Percentiles rank a stretch among this genome's conserved stretches.
These are phyloP conservation scores for Phrynocephalus guinanensis DNA, from an alignment of 2,797 vertebrate genomes.

Conservation along the genomic window DNA sequence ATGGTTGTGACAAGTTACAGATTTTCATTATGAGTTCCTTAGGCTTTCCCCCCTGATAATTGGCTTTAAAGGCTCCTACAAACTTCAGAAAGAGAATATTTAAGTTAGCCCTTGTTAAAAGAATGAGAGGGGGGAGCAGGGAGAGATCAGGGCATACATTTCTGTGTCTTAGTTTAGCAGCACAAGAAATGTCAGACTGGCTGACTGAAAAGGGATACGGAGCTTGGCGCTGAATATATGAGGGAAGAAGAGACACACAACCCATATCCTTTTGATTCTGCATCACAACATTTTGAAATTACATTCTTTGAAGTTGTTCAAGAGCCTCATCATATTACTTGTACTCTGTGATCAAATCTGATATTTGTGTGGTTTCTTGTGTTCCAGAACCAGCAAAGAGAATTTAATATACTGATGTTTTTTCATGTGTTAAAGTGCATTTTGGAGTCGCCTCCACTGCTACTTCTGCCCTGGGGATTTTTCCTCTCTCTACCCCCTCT, in stretches of 20 bases:
- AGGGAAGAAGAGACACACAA: neutral
- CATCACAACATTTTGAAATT: constrained; percentile 20
- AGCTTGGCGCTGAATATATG: constrained; percentile 41
- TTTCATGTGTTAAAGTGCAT: neutral
- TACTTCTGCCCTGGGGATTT: neutral
- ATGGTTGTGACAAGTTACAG: constrained; percentile 14
- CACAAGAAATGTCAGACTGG: constrained; percentile 6
- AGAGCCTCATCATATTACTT: constrained; percentile 11
- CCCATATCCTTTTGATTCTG: neutral
- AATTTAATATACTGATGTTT: neutral
- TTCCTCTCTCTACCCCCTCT: neutral
- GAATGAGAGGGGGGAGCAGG: neutral
- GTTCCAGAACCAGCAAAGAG: neutral
- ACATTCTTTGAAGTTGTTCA: constrained; percentile 15
- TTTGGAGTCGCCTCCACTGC: neutral
- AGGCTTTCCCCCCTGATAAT: neutral
- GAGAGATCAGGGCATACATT: neutral
- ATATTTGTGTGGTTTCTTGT: neutral
- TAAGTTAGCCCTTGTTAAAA: constrained; percentile 23
- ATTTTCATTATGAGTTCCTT: constrained; percentile 31
- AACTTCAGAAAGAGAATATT: constrained; percentile 29
- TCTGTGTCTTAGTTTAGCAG: neutral
- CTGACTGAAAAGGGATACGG: constrained; percentile 16
- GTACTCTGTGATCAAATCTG: constrained; percentile 10
- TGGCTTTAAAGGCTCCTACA: constrained; percentile 22